A percentile compares a stretch with the other conserved stretches of the same genome.
These are phyloP conservation scores for Lepidocyrtinus sp. DNA, from an alignment of 2,888 invertebrate species.

Conservation along the genomic window DNA sequence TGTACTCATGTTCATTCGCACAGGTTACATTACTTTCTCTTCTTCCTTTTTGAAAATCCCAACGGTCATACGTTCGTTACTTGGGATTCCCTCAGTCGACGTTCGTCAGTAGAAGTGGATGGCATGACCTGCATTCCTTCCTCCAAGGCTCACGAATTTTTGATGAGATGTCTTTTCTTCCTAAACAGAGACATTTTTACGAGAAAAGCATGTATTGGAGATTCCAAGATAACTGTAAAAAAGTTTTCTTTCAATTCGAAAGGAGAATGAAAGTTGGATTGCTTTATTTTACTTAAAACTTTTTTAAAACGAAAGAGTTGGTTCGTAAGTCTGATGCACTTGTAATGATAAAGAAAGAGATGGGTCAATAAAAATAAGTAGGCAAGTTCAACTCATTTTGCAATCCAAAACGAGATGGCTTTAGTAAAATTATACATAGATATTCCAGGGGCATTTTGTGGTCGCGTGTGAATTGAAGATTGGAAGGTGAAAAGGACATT, in stretches of 20 bases:
- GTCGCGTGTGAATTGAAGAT: slow-evolving; percentile 42
- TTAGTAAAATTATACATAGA: slow-evolving; percentile 2
- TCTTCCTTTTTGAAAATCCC: slow-evolving; percentile 34
- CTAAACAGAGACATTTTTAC: slow-evolving; percentile 31
- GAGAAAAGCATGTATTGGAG: slow-evolving; percentile 20
- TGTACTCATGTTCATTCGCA: slow-evolving; percentile 30
- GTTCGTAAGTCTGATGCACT: slow-evolving; percentile 10
- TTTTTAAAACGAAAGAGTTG: slow-evolving; percentile 5
- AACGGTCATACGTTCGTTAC: slow-evolving; percentile 54
- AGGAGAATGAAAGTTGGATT: slow-evolving; percentile 14
- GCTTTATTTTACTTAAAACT: slow-evolving; percentile 26
- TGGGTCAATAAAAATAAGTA: slow-evolving; percentile 46
- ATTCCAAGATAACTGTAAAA: background rate
- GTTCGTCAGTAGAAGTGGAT: slow-evolving; percentile 34
- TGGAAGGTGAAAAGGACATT: slow-evolving; percentile 33
- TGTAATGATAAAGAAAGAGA: slow-evolving; percentile 45
- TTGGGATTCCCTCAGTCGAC: slow-evolving; percentile 25
- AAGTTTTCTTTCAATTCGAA: background rate
- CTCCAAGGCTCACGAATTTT: slow-evolving; percentile 55
- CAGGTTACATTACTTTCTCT: slow-evolving; percentile 11
- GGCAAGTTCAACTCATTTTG: slow-evolving; percentile 38
- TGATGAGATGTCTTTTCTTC: slow-evolving; percentile 53
- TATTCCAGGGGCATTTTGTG: background rate
- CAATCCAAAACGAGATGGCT: background rate
- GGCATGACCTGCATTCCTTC: slow-evolving; percentile 48